phyloP scores from a whole-genome alignment of 2,113 vertebrate genomes.

The Crotalus horridus region DNA sequence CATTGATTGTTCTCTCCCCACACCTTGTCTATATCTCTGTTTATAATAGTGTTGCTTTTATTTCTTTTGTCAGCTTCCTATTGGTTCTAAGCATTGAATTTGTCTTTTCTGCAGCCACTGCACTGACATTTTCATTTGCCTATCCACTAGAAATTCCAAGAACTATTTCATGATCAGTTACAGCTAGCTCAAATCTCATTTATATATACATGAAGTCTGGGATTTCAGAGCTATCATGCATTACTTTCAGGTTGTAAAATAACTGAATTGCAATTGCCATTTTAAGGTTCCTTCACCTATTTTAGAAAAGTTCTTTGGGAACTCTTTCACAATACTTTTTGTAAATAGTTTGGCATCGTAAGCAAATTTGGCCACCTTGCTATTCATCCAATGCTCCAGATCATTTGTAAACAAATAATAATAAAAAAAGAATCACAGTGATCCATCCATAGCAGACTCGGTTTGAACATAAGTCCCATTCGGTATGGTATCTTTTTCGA shows the following conservation, averaged over 20 bases:
- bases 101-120: background rate
- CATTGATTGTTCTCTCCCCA: background rate
- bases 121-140: background rate
- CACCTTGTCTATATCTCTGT: background rate
- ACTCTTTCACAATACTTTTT: background rate
- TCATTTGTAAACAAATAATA: too few relatives aligned
- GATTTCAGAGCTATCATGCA: background rate
- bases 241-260: background rate
- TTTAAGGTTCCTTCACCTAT: background rate
- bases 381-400: background rate
- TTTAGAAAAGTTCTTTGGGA: background rate
- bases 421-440: too few relatives aligned
- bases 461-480: background rate
- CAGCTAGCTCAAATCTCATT: background rate
- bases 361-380: background rate
- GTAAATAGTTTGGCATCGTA: background rate
- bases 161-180: background rate
- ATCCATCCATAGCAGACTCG: too few relatives aligned
- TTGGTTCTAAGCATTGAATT: background rate
- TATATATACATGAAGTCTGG: background rate
- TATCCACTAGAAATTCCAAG: background rate
- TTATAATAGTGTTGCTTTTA: background rate
- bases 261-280: background rate
- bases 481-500: background rate
- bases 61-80: background rate